Percentiles rank a stretch among this genome's conserved stretches.
phyloP scores from a whole-genome alignment of 2,888 invertebrate species.

The Macrosiphum euphorbiae region DNA sequence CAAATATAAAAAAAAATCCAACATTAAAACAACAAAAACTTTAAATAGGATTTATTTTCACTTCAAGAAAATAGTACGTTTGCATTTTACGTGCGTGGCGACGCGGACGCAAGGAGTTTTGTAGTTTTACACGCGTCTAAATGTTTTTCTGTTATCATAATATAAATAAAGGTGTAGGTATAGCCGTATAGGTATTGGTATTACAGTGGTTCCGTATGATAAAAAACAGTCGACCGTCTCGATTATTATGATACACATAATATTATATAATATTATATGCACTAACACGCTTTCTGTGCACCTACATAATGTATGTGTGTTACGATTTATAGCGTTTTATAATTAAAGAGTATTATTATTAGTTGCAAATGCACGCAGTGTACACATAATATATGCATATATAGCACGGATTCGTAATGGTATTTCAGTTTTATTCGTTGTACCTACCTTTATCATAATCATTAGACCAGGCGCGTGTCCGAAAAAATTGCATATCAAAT shows the following conservation, averaged over 20 bases:
- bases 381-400: neutral
- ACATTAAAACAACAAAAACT: neutral
- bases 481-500: neutral
- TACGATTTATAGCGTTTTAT: neutral
- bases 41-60: neutral
- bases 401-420: neutral
- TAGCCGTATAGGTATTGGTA: neutral
- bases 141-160: neutral
- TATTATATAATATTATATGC: neutral
- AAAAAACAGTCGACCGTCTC: neutral
- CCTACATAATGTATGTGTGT: neutral
- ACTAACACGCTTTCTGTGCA: neutral
- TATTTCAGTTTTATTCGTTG: neutral
- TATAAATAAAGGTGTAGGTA: neutral
- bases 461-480: neutral
- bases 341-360: neutral
- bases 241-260: neutral
- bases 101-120: neutral
- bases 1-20: neutral
- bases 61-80: neutral
- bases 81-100: neutral
- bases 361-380: neutral
- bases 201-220: neutral
- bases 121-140: neutral
- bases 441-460: neutral